Conservation (phyloP, 2,113 vertebrate genomes). For the Daboia siamensis region DNA sequence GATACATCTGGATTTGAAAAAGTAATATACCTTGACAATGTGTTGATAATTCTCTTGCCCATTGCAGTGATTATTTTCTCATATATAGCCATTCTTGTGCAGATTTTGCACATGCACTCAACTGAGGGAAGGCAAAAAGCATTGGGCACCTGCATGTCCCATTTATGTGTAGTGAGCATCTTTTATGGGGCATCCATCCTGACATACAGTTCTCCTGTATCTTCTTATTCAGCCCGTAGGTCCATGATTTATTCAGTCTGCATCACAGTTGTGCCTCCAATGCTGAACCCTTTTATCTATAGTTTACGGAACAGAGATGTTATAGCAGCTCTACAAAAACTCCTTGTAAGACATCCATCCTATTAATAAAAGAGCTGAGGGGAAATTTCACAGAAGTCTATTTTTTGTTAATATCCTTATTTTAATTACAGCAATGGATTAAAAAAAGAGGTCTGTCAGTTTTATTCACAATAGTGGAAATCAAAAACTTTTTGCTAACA, state of each 20-base stretch:
- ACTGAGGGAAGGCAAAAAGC: not conserved
- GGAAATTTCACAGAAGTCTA: not conserved
- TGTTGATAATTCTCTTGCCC: slow-evolving; percentile 36
- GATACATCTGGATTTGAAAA: slow-evolving; percentile 42
- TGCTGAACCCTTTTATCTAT: not conserved
- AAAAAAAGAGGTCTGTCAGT: not conserved
- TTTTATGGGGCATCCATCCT: slow-evolving; percentile 46
- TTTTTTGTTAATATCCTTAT: not conserved
- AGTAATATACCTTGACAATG: slow-evolving; percentile 37
- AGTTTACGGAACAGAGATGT: not conserved
- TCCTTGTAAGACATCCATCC: not conserved
- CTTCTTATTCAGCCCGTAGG: not conserved
- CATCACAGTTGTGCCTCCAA: not conserved
- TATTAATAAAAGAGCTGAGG: not conserved
- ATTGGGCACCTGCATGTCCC: slow-evolving; percentile 43
- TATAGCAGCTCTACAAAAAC: not conserved
- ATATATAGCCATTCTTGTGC: slow-evolving; percentile 30
- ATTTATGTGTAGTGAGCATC: slow-evolving; percentile 30
- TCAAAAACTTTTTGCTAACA: not conserved
- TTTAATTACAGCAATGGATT: not conserved
- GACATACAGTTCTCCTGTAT: slow-evolving; percentile 43
- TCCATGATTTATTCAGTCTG: not conserved
- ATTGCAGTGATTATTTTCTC: slow-evolving; percentile 46
- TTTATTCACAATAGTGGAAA: not conserved
- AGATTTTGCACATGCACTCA: slow-evolving; percentile 22